phyloP scores from a whole-genome alignment of 2,888 invertebrate genomes.

The Vandiemenella viatica region DNA sequence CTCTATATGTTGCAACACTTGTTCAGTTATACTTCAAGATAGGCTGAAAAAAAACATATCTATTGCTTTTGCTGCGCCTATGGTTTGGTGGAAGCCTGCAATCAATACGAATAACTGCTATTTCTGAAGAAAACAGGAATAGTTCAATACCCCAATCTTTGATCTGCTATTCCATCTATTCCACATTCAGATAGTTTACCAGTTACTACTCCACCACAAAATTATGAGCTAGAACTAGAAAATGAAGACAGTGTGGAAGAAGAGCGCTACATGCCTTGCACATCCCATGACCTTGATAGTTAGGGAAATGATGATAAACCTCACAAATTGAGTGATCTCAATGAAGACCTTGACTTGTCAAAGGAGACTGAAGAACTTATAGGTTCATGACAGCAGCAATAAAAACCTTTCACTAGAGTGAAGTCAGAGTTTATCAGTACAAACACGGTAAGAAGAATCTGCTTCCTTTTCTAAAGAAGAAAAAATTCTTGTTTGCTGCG shows the following conservation, averaged over 20 bases:
- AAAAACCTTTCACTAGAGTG: not conserved
- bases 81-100: not conserved
- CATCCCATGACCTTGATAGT: not conserved
- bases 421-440: not conserved
- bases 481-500: not conserved
- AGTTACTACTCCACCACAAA: not conserved
- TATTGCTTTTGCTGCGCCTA: not conserved
- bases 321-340: too few relatives aligned
- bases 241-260: constrained; percentile 3
- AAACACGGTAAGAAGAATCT: not conserved
- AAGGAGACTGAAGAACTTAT: too few relatives aligned
- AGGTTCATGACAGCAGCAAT: not conserved
- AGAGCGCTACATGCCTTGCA: constrained; percentile 2
- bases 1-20: constrained; percentile 1
- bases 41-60: not conserved
- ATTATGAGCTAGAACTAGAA: constrained; percentile 1
- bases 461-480: not conserved
- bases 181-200: not conserved
- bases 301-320: not conserved
- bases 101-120: not conserved
- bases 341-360: too few relatives aligned
- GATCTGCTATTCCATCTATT: not conserved
- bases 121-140: constrained; percentile 1
- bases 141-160: constrained; percentile 1
- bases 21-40: not conserved